Base-by-base conservation (phyloP, 2,888 invertebrate genomes). In the Perdita meconis region DNA sequence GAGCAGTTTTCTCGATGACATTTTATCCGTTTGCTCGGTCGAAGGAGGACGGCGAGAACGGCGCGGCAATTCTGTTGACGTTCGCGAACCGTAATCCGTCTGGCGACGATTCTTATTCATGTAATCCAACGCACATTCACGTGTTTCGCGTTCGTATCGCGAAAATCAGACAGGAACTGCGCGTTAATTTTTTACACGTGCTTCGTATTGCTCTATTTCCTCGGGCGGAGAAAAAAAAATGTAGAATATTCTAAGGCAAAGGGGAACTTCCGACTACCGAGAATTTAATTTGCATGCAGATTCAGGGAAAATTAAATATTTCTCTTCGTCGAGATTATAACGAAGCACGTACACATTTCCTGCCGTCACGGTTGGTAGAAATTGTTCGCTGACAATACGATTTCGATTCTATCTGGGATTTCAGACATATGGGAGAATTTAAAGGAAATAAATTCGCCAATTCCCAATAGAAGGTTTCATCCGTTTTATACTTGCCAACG, bases 221-320 rank as follows among this genome's bases (percentile, higher is more conserved):
- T 26, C 24, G 1, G 6, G 0, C 8, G 34, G 16, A 10, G 10
- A 13, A 26, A 64, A 10, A 38, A 69, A 63, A 40, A 56, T 63
- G 1, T 36, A 22, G 34, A 50, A 30, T 16, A 72, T 64, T 40
- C 19, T 50, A n/a, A 55, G 36, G 38, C n/a, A 30, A 44, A 13
- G 30, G 16, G 44, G 16, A 22, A 51, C 64, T 72, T 72, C 63
- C 74, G 44, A 19, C 38, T 67, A 44, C 42, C 10, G 44, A 30
- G 67, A 59, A 77, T 75, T 75, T 67, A 66, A 66, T 76, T 74
- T 75, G 64, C 53, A 75, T 75, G 75, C 75, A 73, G 59, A 75
- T 75, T 40, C 60, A 44, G 3, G 19, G 0, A 24, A 19, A 65
- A 73, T 75, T 75, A 75, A 72, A 55, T 60, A 40, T 73, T 40